Conservation (phyloP, 2,113 vertebrate species). For the Melanocharis versteri region DNA sequence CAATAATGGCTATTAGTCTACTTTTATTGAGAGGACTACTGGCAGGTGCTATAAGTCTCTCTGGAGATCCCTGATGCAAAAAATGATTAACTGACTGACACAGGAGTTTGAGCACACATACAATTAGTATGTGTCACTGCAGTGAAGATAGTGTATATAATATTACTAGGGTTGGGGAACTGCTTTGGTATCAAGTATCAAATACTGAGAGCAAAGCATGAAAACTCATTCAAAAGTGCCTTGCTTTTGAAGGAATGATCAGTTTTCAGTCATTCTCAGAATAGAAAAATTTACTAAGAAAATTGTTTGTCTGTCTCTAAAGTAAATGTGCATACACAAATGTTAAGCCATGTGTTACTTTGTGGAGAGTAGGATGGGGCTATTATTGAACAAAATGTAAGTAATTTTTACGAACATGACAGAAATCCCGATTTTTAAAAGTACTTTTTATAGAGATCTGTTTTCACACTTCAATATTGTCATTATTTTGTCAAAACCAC, state of each 20-base stretch:
- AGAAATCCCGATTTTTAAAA: not conserved
- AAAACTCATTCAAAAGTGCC: not conserved
- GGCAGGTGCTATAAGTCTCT: not conserved
- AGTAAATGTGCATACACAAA: not conserved
- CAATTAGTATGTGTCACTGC: not conserved
- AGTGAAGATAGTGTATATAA: not conserved
- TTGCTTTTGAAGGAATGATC: not conserved
- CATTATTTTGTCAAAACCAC: not conserved
- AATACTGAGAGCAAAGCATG: not conserved
- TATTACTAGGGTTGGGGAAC: not conserved
- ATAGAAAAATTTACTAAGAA: not conserved
- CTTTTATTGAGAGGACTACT: not conserved
- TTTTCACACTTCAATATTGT: not conserved
- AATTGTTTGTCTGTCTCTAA: not conserved
- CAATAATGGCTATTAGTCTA: not conserved
- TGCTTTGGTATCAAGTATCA: not conserved
- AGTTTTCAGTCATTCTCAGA: not conserved
- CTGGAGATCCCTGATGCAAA: not conserved
- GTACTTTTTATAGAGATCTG: not conserved
- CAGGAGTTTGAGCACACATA: not conserved
- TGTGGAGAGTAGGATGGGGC: not conserved
- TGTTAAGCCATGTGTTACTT: not conserved
- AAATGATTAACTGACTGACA: slow-evolving; percentile 29
- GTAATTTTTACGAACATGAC: not conserved
- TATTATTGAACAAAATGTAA: not conserved